Base-by-base conservation (phyloP, 1,140 invertebrate genomes). In the Cataglyphis hispanica region DNA sequence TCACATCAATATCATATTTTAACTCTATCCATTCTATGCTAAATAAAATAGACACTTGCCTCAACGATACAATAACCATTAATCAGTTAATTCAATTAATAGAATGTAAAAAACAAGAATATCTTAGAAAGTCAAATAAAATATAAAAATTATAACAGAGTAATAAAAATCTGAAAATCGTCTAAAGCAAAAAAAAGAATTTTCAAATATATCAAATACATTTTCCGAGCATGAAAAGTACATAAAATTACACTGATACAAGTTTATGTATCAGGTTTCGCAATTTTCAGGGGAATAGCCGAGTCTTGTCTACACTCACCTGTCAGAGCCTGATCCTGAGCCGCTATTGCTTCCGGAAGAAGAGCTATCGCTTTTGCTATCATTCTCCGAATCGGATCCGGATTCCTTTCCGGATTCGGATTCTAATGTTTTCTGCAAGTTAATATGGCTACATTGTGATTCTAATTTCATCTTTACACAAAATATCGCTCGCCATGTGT, bases 371-470 rank as follows among this genome's bases (percentile, higher is more conserved):
- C 95, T 96, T 88, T 95, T 95, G 93, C 95, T 96, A 78, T 96
- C 96, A 94, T 96, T 96, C 69, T 96, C 95, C 87, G 96, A 96
- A 92, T 96, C 96, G 93, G 96, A 96, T 89, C 95, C 96, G 90
- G 96, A 96, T 94, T 96, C 96, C 93, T 96, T 96, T 86, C 95
- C 96, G 92, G 96, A 96, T 93, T 96, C 96, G 92, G 95, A 95
- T 91, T 96, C 96, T 87, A 94, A 95, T 76, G 95, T 96, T 93
- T 96, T 96, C 96, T 96, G 94, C 87, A 96, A 96, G 74, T 90
- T 87, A 90, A 92, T 89, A 58, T 85, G 56, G 58, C 37, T 80
- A 76, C 19, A 72, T 80, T 80, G 22, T 83, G 72, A 83, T 74
- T 72, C 16, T 25, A 3, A 25, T 76, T 46, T 80, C 75, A 61